Evolutionary conservation across 1,140 invertebrate species (phyloP).

Genomic region (Drosophila tristis): DNA sequence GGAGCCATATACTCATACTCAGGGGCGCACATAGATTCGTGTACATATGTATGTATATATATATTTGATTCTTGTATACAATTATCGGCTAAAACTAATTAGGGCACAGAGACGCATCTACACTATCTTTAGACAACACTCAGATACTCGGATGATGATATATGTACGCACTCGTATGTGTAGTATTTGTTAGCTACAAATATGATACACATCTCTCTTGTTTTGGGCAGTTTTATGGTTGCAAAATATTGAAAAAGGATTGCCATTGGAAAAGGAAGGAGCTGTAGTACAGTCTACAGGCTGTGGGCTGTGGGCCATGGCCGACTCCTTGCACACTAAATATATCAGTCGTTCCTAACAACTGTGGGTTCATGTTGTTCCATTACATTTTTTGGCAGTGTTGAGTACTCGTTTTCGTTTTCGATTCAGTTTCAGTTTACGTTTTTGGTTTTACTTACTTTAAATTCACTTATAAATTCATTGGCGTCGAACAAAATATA

Average conservation of each 20-base stretch:
- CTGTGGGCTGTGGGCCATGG: neutral
- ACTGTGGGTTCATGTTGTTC: constrained; percentile 48
- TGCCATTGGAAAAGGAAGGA: constrained; percentile 1
- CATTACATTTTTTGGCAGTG: constrained; percentile 75
- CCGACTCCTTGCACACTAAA: constrained; percentile 27
- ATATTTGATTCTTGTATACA: constrained; percentile 40
- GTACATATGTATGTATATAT: constrained; percentile 15
- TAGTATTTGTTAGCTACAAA: constrained; percentile 7
- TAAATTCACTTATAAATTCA: constrained; percentile 58
- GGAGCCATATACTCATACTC: neutral
- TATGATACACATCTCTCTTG: constrained; percentile 18
- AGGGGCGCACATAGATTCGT: constrained; percentile 7
- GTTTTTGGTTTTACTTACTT: constrained; percentile 30
- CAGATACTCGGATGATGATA: constrained; percentile 24
- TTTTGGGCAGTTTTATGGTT: constrained; percentile 10
- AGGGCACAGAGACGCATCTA: constrained; percentile 27
- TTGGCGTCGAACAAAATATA: constrained; percentile 59
- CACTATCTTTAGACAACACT: constrained; percentile 38
- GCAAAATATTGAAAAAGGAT: constrained; percentile 34
- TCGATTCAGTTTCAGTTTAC: constrained; percentile 1
- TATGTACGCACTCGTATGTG: too few relatives aligned
- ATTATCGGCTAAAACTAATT: constrained; percentile 55
- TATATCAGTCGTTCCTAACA: constrained; percentile 70
- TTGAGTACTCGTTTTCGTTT: constrained; percentile 53
- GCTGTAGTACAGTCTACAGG: too few relatives aligned